Conservation (phyloP, 2,888 invertebrate species). For the Automeris io region DNA sequence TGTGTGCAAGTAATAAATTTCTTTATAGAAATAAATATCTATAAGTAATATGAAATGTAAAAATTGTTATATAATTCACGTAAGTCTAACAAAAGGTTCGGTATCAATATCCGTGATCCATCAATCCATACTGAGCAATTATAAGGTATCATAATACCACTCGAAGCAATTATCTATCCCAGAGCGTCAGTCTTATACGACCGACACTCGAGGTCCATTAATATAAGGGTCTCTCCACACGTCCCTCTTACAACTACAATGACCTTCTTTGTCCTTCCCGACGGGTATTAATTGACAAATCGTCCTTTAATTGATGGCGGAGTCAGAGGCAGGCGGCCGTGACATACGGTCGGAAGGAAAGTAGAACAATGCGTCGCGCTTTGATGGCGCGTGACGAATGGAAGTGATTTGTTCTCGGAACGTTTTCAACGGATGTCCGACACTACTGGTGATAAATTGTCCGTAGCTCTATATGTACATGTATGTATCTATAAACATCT, state of each 20-base stretch:
- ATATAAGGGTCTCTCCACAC: conserved; percentile 42
- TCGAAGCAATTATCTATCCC: conserved; percentile 26
- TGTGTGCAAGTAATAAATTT: too few relatives aligned
- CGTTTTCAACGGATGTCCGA: background rate
- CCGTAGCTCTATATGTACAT: background rate
- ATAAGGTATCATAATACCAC: conserved; percentile 20
- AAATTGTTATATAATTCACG: background rate
- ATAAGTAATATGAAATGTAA: too few relatives aligned
- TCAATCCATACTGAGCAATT: conserved; percentile 11
- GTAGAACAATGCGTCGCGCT: conserved; percentile 3
- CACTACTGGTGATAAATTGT: background rate
- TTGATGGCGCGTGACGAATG: conserved; percentile 22
- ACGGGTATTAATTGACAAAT: conserved; percentile 55
- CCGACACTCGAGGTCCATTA: conserved; percentile 43
- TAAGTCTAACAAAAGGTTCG: background rate
- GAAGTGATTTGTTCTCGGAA: conserved; percentile 13
- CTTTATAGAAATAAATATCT: too few relatives aligned
- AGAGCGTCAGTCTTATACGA: conserved; percentile 10
- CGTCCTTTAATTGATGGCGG: conserved; percentile 35
- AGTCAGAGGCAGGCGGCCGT: conserved; percentile 26
- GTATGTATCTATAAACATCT: background rate
- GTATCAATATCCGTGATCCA: conserved; percentile 5
- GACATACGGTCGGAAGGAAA: conserved; percentile 15
- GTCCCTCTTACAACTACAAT: conserved; percentile 41
- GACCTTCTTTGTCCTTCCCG: conserved; percentile 40